Evolutionary conservation across 2,888 invertebrate species (phyloP).

Genomic region (Gordius sp.): DNA sequence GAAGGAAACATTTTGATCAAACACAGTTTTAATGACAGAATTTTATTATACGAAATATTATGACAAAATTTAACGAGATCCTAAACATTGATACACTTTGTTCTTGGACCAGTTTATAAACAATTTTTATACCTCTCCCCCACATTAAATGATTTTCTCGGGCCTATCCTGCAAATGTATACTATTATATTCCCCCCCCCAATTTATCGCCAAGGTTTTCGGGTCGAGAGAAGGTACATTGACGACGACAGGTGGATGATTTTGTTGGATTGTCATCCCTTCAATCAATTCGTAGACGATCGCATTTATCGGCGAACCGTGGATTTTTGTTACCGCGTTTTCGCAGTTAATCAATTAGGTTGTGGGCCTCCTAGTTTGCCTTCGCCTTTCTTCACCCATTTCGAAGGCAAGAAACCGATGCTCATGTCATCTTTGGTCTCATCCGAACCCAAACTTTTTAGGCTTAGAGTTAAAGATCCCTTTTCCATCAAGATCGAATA

Average conservation of each 20-base stretch:
- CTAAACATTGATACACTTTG: too few relatives aligned
- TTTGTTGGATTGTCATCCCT: background rate
- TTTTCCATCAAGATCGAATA: slow-evolving; percentile 8
- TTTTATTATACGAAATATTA: too few relatives aligned
- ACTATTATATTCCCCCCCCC: too few relatives aligned
- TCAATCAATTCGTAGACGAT: background rate
- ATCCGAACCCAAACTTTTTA: background rate
- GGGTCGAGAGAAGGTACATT: background rate
- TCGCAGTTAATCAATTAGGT: background rate
- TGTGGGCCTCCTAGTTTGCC: background rate
- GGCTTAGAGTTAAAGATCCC: background rate
- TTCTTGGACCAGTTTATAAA: too few relatives aligned
- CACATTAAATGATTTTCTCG: too few relatives aligned
- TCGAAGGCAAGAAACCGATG: background rate
- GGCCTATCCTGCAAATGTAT: too few relatives aligned
- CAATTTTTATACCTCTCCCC: too few relatives aligned
- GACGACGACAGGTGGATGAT: background rate
- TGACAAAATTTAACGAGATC: too few relatives aligned
- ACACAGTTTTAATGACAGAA: too few relatives aligned
- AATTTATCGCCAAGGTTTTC: background rate
- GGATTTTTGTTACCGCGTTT: slow-evolving; percentile 1
- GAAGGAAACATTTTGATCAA: too few relatives aligned
- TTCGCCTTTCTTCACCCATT: background rate
- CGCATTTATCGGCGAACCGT: background rate
- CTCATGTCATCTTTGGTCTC: background rate